Evolutionary conservation across 2,888 invertebrate genomes (phyloP).

Genomic region (Zaprionus bogoriensis): DNA sequence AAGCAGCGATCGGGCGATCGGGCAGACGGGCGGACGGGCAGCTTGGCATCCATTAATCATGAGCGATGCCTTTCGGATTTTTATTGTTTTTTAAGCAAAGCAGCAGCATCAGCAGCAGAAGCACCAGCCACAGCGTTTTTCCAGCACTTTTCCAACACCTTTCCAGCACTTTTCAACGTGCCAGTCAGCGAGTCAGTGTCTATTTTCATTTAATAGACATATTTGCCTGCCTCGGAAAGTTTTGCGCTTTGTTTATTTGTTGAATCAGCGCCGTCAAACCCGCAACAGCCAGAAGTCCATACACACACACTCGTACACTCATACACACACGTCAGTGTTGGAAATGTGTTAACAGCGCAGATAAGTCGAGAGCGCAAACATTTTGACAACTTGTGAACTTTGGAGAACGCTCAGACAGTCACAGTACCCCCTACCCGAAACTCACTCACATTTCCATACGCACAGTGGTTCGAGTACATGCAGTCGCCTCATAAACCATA

Average conservation of each 20-base stretch:
- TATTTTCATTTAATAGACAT: conserved; percentile 75
- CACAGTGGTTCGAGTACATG: conserved; percentile 39
- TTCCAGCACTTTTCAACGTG: conserved; percentile 20
- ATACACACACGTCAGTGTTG: conserved; percentile 44
- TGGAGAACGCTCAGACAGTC: conserved; percentile 53
- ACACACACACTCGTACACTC: not conserved
- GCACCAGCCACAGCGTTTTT: not conserved
- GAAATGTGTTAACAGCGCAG: conserved; percentile 70
- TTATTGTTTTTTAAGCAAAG: conserved; percentile 73
- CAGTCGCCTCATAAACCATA: conserved; percentile 57
- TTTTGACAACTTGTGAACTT: conserved; percentile 80
- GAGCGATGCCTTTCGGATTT: conserved; percentile 50
- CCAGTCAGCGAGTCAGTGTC: conserved; percentile 58
- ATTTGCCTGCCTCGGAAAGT: conserved; percentile 50
- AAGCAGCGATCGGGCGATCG: conserved; percentile 20
- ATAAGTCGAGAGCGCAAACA: conserved; percentile 67
- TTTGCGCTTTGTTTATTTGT: conserved; percentile 71
- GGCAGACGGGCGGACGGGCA: not conserved
- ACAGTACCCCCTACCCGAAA: not conserved
- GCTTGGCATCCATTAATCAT: conserved; percentile 73
- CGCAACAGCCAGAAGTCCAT: conserved; percentile 5
- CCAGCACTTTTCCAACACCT: conserved; percentile 20
- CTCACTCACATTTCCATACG: conserved; percentile 14
- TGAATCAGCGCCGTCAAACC: conserved; percentile 74
- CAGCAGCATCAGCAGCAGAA: too few species aligned